Evolutionary conservation across 1,140 invertebrate species (phyloP).

Genomic region (Caenorhabditis latens): DNA sequence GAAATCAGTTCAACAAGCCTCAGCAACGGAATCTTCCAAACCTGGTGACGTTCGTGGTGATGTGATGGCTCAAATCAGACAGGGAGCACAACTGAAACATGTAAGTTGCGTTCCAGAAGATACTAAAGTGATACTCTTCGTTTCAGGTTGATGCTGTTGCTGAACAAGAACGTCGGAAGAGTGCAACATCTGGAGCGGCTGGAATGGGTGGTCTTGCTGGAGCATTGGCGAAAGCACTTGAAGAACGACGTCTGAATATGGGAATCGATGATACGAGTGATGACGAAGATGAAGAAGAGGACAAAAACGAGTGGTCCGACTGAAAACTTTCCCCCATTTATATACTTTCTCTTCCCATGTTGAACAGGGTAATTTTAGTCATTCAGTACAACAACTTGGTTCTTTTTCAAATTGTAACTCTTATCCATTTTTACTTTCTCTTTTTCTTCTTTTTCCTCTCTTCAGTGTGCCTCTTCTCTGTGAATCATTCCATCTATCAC

Average conservation of each 20-base stretch:
- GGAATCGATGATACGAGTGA: slow-evolving; percentile 62
- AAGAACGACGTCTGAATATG: slow-evolving; percentile 68
- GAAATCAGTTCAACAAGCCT: not conserved
- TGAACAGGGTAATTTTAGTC: slow-evolving; percentile 27
- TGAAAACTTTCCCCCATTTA: not conserved
- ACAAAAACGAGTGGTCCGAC: slow-evolving; percentile 64
- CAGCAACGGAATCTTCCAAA: not conserved
- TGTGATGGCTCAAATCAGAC: slow-evolving; percentile 68
- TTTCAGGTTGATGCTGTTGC: slow-evolving; percentile 22
- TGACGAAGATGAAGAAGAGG: slow-evolving; percentile 64
- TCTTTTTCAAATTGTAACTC: not conserved
- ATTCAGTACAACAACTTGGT: slow-evolving; percentile 40
- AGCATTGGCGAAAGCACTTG: slow-evolving; percentile 66
- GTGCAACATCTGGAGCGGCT: slow-evolving; percentile 11
- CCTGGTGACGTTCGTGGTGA: slow-evolving; percentile 57
- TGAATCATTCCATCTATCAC: not conserved
- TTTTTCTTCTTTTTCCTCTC: not conserved
- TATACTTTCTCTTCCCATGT: not conserved
- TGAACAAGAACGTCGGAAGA: slow-evolving; percentile 66
- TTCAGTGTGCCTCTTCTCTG: slow-evolving; percentile 16
- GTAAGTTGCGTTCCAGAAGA: slow-evolving; percentile 21
- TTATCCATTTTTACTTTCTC: not conserved
- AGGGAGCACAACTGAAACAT: slow-evolving; percentile 66
- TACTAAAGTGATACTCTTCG: not conserved
- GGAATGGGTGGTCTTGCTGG: slow-evolving; percentile 65